A percentile compares a stretch with the other conserved stretches of the same genome.
Conservation (phyloP, 2,113 vertebrate species). For the Connochaetes taurinus region DNA sequence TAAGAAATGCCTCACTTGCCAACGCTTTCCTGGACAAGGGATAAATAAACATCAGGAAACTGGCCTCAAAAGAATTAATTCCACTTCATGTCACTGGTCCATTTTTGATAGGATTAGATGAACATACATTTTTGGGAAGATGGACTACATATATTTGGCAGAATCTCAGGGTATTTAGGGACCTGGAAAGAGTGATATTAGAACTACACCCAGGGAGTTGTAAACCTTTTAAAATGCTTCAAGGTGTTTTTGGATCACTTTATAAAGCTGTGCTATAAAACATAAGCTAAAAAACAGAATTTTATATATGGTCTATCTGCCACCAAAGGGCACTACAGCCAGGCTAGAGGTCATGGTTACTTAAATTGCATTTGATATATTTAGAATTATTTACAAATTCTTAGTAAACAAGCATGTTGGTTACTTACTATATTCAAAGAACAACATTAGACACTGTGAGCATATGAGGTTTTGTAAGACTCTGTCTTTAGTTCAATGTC, state of each 20-base stretch:
- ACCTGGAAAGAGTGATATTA: not conserved
- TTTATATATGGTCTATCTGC: not conserved
- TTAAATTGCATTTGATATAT: not conserved
- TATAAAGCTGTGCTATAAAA: not conserved
- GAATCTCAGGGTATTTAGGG: not conserved
- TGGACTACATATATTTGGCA: not conserved
- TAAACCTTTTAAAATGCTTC: not conserved
- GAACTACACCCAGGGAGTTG: not conserved
- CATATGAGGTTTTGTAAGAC: not conserved
- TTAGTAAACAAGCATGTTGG: not conserved
- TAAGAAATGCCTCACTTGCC: not conserved
- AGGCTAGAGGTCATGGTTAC: not conserved
- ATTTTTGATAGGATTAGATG: not conserved
- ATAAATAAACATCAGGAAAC: conserved; percentile 13
- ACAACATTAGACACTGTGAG: not conserved
- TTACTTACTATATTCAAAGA: not conserved
- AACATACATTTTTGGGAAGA: not conserved
- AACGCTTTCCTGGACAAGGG: not conserved
- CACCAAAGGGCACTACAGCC: not conserved
- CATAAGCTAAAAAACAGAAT: conserved; percentile 9
- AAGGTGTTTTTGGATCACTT: not conserved
- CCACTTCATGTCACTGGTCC: not conserved
- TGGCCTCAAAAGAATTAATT: conserved; percentile 30
- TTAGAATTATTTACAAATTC: conserved; percentile 30
- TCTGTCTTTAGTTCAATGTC: not conserved